phyloP scores from a whole-genome alignment of 1,140 invertebrate genomes.

The roundworm (Caenorhabditis elegans) region DNA sequence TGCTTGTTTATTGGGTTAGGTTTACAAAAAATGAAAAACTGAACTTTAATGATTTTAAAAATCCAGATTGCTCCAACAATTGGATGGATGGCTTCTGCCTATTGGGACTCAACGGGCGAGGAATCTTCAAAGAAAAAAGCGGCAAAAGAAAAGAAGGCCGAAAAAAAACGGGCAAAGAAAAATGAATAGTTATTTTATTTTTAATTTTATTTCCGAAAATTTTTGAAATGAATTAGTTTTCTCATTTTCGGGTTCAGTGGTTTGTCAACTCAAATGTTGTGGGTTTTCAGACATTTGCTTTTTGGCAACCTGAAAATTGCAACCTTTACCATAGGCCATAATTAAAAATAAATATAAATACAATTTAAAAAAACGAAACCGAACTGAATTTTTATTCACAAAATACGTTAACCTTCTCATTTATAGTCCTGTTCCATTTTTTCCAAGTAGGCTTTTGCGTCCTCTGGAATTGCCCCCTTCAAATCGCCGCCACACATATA shows the following conservation, averaged over 20 bases:
- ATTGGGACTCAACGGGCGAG: background rate
- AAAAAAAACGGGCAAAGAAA: conserved; percentile 25
- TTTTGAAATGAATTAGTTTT: no score
- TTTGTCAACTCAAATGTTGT: no score
- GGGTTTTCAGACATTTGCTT: no score
- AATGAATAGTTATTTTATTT: background rate
- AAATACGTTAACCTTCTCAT: no score
- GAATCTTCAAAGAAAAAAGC: background rate
- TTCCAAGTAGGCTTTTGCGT: conserved; percentile 8
- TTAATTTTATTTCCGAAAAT: background rate
- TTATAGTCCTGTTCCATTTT: conserved; percentile 7
- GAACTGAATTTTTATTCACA: no score
- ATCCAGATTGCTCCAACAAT: conserved; percentile 36
- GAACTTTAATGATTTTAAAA: background rate
- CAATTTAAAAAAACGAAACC: no score
- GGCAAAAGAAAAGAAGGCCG: conserved; percentile 7
- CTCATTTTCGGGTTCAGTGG: no score
- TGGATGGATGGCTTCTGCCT: conserved; percentile 35
- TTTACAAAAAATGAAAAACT: background rate
- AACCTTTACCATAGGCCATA: no score
- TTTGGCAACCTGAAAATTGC: no score
- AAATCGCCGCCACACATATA: conserved; percentile 22
- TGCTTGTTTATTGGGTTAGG: conserved; percentile 37
- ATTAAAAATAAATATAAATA: no score
- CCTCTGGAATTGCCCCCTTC: conserved; percentile 9